These are phyloP conservation scores for Tinea trinotella DNA, from an alignment of 2,888 invertebrate genomes.

Conservation along the genomic window DNA sequence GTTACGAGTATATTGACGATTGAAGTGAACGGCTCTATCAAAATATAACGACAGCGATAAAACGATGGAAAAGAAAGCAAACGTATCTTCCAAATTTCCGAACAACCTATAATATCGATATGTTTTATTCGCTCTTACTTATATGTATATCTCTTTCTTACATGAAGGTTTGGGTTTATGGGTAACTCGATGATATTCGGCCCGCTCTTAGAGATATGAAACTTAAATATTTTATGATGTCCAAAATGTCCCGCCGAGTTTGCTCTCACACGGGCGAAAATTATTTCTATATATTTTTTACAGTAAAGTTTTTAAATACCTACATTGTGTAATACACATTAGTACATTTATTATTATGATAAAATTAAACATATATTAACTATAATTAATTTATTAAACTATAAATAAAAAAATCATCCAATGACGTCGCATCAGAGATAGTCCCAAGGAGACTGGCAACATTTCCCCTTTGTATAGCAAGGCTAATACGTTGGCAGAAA, in stretches of 20 bases:
- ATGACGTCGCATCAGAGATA: no score
- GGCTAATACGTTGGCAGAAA: no score
- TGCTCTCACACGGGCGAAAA: slow-evolving; percentile 24
- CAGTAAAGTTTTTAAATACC: not conserved
- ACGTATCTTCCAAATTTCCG: slow-evolving; percentile 62
- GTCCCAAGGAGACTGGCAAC: no score
- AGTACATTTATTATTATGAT: not conserved
- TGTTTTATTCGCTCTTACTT: slow-evolving; percentile 15
- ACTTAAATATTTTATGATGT: slow-evolving; percentile 69
- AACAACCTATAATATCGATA: slow-evolving; percentile 60
- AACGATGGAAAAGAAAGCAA: slow-evolving; percentile 69
- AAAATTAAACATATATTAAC: not conserved
- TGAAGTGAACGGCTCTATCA: slow-evolving; percentile 65
- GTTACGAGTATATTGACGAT: slow-evolving; percentile 53
- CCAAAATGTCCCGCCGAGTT: slow-evolving; percentile 45
- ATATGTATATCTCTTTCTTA: slow-evolving; percentile 39
- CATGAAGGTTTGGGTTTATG: slow-evolving; percentile 50
- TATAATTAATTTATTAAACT: no score
- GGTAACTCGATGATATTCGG: slow-evolving; percentile 66
- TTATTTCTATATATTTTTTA: not conserved
- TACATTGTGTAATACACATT: not conserved
- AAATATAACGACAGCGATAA: slow-evolving; percentile 70
- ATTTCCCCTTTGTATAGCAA: no score
- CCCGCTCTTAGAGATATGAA: slow-evolving; percentile 57
- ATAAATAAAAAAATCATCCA: no score